Evolutionary conservation across 30 jellyfish, hydroid and myxozoan species (phyloP), one percentile per base, ranked within the genome.

Genomic region (Morbakka virulenta): DNA sequence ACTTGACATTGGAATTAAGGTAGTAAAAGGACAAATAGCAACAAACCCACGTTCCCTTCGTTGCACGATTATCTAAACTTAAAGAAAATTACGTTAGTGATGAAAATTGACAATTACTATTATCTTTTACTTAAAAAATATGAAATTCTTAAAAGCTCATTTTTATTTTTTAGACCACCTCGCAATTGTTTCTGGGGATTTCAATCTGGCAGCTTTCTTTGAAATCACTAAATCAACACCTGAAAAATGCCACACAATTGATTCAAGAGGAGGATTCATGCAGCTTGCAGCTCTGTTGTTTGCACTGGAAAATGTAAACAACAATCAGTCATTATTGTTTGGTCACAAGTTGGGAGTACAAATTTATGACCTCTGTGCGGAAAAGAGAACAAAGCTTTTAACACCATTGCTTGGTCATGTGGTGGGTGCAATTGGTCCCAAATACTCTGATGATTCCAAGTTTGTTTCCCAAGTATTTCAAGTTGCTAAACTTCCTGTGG

Each of bases 281-380:
- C 57, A 41, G 17, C 17, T 63, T 20, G 95, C 80, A 68, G 97
- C 97, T 0, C 71, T 80, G 70, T 32, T 50, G n/a, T 88, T 69
- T 53, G 91, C 97, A 0, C 25, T 81, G 11, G 72, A 74, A 2
- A 71, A 81, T 25, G 68, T 92, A 48, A 85, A 86, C 80, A 69
- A 81, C 20, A 69, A 92, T 68, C 14, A 32, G 9, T 81, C 95
- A 4, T 22, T 68, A 2, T 62, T 92, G 61, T 77, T 78, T 68
- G 99, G 99, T 6, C 81, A 81, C 47, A 73, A 74, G 26, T 33
- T 88, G 6, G 35, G 57, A 17, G 17, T 41, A 6, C 9, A 17
- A 41, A 41, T 41, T 6, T 41, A 41, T 17, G 57, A 41, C 17
- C 57, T 41, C 9, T 41, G 57, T 41, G 57, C 9, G 17, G 17